Percentiles rank a stretch among this genome's conserved stretches.
These are phyloP conservation scores for Acanthosepion pharaonis DNA, from an alignment of 2,888 invertebrate species.

Conservation along the genomic window DNA sequence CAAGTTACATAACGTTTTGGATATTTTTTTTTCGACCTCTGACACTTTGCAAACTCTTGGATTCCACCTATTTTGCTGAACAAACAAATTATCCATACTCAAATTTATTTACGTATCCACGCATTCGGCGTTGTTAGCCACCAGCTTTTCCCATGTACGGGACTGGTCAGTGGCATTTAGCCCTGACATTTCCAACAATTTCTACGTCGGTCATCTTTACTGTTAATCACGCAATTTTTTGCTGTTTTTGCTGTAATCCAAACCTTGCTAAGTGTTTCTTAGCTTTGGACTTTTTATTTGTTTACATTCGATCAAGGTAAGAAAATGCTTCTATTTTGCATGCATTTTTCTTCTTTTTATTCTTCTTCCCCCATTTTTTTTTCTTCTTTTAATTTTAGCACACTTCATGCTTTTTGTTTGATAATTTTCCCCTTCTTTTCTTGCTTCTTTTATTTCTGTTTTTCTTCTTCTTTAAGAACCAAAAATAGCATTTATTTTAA, in stretches of 20 bases:
- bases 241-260: background rate
- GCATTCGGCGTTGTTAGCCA: background rate
- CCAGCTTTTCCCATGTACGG: background rate
- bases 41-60: background rate
- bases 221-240: background rate
- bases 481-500: too few relatives aligned
- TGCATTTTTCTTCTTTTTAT: background rate
- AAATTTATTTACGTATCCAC: background rate
- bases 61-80: background rate
- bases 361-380: background rate
- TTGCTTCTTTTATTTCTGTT: too few relatives aligned
- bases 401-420: background rate
- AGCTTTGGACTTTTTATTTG: background rate
- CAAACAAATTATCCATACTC: background rate
- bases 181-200: background rate
- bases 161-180: background rate
- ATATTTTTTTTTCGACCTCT: background rate
- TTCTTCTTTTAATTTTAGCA: background rate
- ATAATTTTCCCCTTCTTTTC: too few relatives aligned
- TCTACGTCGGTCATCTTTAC: background rate
- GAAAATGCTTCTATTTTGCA: background rate
- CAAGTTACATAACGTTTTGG: background rate
- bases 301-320: constrained; percentile 33
- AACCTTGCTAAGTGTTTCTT: background rate
- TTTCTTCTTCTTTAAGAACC: too few relatives aligned